Evolutionary conservation across 2,797 vertebrate species (phyloP).

Genomic region (Cynopterus sphinx): DNA sequence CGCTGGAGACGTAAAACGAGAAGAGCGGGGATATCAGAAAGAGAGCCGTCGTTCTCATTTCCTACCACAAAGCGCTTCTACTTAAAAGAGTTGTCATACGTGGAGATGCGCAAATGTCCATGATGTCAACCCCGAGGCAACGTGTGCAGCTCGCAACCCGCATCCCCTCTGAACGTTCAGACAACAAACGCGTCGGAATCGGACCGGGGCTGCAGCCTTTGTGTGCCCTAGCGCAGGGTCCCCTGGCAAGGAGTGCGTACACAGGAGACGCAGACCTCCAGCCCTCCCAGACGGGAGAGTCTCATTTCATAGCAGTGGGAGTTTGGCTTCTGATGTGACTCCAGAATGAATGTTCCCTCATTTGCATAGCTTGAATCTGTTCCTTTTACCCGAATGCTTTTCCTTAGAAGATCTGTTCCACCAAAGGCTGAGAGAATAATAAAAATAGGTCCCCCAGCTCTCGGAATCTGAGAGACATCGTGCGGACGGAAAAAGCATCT

Average conservation of each 20-base stretch:
- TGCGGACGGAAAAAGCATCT: not conserved
- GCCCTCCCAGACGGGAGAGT: slow-evolving; percentile 38
- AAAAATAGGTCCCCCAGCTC: not conserved
- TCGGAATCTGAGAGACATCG: not conserved
- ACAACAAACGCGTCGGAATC: not conserved
- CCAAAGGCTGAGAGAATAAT: not conserved
- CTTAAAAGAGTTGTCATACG: not conserved
- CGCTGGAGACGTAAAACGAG: not conserved
- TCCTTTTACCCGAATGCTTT: slow-evolving; percentile 40
- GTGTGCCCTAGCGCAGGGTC: not conserved
- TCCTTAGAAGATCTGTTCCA: not conserved
- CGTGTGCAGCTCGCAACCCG: not conserved
- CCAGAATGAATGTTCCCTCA: not conserved
- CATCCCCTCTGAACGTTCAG: not conserved
- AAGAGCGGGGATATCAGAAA: not conserved
- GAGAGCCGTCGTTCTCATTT: not conserved
- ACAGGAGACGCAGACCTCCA: not conserved
- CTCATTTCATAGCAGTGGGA: not conserved
- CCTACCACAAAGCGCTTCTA: not conserved
- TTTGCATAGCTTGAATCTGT: slow-evolving; percentile 65
- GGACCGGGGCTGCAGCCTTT: not conserved
- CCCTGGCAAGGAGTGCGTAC: not conserved
- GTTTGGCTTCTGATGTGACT: slow-evolving; percentile 21
- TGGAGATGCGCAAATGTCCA: not conserved
- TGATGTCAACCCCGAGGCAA: not conserved